Percentiles rank a stretch among this genome's conserved stretches.
These are phyloP conservation scores for Anthonomus grandis DNA, from an alignment of 1,140 invertebrate genomes.

Conservation along the genomic window DNA sequence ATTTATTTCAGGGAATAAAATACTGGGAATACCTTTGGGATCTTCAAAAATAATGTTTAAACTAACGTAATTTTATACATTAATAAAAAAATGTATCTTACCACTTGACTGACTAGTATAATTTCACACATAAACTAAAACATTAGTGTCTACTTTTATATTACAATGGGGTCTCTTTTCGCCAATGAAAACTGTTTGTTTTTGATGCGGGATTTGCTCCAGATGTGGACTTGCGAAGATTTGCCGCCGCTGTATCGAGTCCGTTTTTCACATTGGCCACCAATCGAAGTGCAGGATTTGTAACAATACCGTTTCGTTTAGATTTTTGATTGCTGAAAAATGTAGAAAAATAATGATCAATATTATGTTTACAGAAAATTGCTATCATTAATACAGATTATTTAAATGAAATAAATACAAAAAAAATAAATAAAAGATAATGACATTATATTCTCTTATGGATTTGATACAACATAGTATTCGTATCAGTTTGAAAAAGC, in stretches of 20 bases:
- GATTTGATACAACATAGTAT: too few species aligned
- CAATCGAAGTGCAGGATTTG: conserved; percentile 82
- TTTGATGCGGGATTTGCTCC: conserved; percentile 53
- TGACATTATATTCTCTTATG: too few species aligned
- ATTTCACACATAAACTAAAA: conserved; percentile 27
- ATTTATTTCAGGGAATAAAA: too few species aligned
- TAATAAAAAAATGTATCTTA: conserved; percentile 21
- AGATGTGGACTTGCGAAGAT: conserved; percentile 50
- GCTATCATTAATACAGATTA: too few species aligned
- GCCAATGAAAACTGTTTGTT: conserved; percentile 68
- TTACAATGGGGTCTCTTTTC: conserved; percentile 67
- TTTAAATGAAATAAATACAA: too few species aligned
- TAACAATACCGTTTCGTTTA: conserved; percentile 85
- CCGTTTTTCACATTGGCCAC: conserved; percentile 67
- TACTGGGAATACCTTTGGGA: too few species aligned
- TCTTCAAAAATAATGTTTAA: too few species aligned
- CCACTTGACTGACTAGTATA: conserved; percentile 45
- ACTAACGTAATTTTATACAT: too few species aligned
- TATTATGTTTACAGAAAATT: too few species aligned
- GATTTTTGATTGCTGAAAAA: conserved; percentile 56
- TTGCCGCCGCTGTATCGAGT: conserved; percentile 60
- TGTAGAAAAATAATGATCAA: neutral
- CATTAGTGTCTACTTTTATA: conserved; percentile 17
- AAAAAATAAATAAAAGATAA: too few species aligned
- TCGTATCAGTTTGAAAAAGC: too few species aligned